These are phyloP conservation scores for Prochilodus magdalenae DNA, from an alignment of 2,113 vertebrate species.

Conservation along the genomic window DNA sequence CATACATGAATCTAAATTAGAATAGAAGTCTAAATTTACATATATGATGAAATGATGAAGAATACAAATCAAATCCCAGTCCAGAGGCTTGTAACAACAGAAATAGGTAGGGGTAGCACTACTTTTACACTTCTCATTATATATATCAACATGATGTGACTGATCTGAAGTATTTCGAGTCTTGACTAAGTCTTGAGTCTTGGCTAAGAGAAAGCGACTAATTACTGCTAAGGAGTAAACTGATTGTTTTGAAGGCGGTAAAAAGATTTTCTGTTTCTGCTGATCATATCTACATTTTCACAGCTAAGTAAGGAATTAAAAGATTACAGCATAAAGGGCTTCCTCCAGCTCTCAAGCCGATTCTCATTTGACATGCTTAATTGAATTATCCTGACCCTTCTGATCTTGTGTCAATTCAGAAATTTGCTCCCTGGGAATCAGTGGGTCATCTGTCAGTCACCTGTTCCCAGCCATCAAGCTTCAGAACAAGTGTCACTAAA, in stretches of 20 bases:
- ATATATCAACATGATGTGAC: background rate
- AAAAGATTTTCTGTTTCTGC: background rate
- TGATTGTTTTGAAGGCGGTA: background rate
- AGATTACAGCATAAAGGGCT: constrained; percentile 40
- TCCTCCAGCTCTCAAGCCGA: constrained; percentile 26
- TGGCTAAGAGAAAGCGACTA: background rate
- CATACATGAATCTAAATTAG: no score
- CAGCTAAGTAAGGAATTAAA: constrained; percentile 42
- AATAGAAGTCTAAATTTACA: no score
- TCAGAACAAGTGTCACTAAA: constrained; percentile 59
- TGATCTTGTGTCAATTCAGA: constrained; percentile 62
- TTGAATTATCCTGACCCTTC: constrained; percentile 56
- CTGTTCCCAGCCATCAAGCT: constrained; percentile 70
- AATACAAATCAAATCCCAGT: no score
- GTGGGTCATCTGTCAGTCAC: constrained; percentile 58
- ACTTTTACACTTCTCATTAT: background rate
- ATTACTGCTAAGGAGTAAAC: background rate
- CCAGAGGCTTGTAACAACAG: no score
- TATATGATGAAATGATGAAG: no score
- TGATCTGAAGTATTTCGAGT: background rate
- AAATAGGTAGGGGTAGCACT: no score
- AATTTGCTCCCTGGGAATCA: constrained; percentile 43
- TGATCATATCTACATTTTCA: constrained; percentile 44
- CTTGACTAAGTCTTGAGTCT: background rate
- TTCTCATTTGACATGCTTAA: constrained; percentile 56